phyloP scores from a whole-genome alignment of 2,888 invertebrate species.

The Acrocyrtus sp. region DNA sequence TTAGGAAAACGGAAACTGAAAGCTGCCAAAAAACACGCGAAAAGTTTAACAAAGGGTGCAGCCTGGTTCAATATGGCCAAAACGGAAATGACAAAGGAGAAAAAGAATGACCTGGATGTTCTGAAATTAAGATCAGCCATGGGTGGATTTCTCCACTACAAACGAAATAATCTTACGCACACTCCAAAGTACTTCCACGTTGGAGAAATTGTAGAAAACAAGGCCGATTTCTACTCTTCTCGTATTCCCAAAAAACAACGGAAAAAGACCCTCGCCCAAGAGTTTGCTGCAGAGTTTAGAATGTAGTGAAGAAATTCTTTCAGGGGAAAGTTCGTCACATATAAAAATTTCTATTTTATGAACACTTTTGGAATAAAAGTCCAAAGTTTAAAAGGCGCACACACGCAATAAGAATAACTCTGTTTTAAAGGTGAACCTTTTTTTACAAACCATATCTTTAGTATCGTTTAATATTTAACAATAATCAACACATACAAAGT shows the following conservation, averaged over 20 bases:
- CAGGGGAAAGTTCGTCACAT: too few relatives aligned
- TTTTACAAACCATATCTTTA: constrained; percentile 26
- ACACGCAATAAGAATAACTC: too few relatives aligned
- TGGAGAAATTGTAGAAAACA: constrained; percentile 77
- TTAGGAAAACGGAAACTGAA: constrained; percentile 53
- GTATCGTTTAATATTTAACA: too few relatives aligned
- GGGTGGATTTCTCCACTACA: constrained; percentile 95
- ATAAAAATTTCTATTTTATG: too few relatives aligned
- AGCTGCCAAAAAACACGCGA: constrained; percentile 68
- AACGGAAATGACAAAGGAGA: constrained; percentile 88
- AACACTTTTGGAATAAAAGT: too few relatives aligned
- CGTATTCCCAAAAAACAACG: constrained; percentile 86
- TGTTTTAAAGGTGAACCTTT: neutral
- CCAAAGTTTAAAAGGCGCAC: too few relatives aligned
- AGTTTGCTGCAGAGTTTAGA: constrained; percentile 73
- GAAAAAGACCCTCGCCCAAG: constrained; percentile 91
- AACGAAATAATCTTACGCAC: constrained; percentile 86
- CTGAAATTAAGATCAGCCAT: constrained; percentile 92
- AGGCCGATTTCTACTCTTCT: constrained; percentile 86
- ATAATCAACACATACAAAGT: too few relatives aligned
- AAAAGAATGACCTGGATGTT: constrained; percentile 86
- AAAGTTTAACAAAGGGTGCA: constrained; percentile 69
- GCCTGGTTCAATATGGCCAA: constrained; percentile 92
- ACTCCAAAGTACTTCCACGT: constrained; percentile 95
- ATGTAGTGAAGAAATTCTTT: constrained; percentile 3